These are phyloP conservation scores for Conomelus anceps DNA, from an alignment of 2,888 invertebrate genomes.

Conservation along the genomic window DNA sequence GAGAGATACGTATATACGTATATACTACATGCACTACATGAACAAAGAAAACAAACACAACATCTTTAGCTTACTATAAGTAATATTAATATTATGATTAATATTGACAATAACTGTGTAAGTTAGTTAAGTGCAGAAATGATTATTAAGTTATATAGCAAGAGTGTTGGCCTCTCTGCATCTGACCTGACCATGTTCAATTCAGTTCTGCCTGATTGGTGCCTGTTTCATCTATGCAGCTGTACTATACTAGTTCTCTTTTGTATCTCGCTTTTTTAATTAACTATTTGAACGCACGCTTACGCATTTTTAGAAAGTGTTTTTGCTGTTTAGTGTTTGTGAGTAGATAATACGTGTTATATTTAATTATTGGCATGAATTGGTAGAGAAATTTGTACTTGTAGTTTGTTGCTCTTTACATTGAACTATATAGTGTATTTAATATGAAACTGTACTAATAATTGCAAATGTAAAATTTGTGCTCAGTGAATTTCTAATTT, in stretches of 20 bases:
- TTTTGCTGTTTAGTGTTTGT: neutral
- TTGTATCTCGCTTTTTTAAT: no score
- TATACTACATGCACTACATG: neutral
- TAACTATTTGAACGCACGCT: neutral
- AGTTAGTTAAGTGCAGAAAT: neutral
- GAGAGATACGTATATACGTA: conserved; percentile 5
- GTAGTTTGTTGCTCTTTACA: neutral
- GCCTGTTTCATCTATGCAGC: neutral
- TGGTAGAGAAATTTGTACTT: neutral
- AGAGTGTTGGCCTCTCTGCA: neutral
- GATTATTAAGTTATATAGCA: neutral
- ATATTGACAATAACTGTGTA: neutral
- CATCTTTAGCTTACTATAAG: conserved; percentile 1
- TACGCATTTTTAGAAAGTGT: neutral
- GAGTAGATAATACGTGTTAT: neutral
- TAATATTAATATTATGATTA: neutral
- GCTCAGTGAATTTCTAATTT: neutral
- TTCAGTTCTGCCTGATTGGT: neutral
- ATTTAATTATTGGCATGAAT: neutral
- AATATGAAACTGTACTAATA: neutral
- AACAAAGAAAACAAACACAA: conserved; percentile 6
- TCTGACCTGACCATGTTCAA: neutral
- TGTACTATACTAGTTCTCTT: neutral
- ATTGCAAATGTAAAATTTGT: neutral
- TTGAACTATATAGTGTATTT: neutral